Evolutionary conservation across 2,888 invertebrate genomes (phyloP).

Genomic region (Aleiodes leptofemur): DNA sequence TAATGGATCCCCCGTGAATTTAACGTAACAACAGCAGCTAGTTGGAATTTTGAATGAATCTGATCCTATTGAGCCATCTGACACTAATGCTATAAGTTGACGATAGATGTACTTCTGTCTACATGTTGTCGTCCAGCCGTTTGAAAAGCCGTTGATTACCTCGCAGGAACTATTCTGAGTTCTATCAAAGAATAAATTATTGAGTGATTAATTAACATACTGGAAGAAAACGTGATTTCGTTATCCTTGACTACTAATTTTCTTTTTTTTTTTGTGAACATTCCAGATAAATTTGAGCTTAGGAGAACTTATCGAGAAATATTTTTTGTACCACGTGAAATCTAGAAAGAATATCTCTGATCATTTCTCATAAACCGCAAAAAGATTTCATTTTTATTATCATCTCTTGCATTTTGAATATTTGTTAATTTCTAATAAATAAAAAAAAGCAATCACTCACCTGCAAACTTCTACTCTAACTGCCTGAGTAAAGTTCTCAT

Average conservation of each 20-base stretch:
- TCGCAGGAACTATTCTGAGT: conserved; percentile 69
- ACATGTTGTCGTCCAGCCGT: conserved; percentile 77
- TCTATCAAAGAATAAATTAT: conserved; percentile 54
- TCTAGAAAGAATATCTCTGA: too few species aligned
- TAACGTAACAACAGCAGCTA: conserved; percentile 83
- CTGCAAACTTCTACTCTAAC: conserved; percentile 84
- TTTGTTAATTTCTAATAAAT: not conserved
- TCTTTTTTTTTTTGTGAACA: too few species aligned
- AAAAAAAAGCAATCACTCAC: conserved; percentile 74
- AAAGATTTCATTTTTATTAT: too few species aligned
- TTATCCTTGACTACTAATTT: too few species aligned
- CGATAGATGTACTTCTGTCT: conserved; percentile 79
- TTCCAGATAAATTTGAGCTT: too few species aligned
- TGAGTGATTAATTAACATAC: conserved; percentile 5
- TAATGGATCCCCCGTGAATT: conserved; percentile 57
- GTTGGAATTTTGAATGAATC: conserved; percentile 82
- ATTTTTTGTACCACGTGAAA: too few species aligned
- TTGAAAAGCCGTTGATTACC: conserved; percentile 68
- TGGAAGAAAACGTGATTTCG: too few species aligned
- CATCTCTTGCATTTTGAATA: too few species aligned
- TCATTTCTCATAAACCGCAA: too few species aligned
- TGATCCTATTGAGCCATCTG: conserved; percentile 73
- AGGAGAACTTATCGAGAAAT: too few species aligned
- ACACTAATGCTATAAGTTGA: conserved; percentile 77
- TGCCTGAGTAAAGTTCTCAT: conserved; percentile 81